Evolutionary conservation across 1,140 invertebrate genomes (phyloP).

Genomic region (Drosophila melanogaster): Release_6_plus_ISO1_MT NT_037436.4:8585501-8586000

Average conservation of each 20-base stretch:
- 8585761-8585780: slow-evolving; percentile 20
- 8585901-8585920: slow-evolving; percentile 38
- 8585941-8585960: background rate
- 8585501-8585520: slow-evolving; percentile 80
- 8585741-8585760: slow-evolving; percentile 48
- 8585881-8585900: slow-evolving; percentile 80
- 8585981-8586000: slow-evolving; percentile 74
- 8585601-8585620: slow-evolving; percentile 44
- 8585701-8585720: slow-evolving; percentile 14
- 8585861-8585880: slow-evolving; percentile 46
- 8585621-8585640: slow-evolving; percentile 58
- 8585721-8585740: slow-evolving; percentile 64
- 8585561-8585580: slow-evolving; percentile 26
- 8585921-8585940: slow-evolving; percentile 4
- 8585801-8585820: slow-evolving; percentile 13
- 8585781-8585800: slow-evolving; percentile 17
- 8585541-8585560: slow-evolving; percentile 38
- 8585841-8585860: slow-evolving; percentile 62
- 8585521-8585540: slow-evolving; percentile 59
- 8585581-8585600: slow-evolving; percentile 48
- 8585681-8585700: slow-evolving; percentile 50
- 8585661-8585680: slow-evolving; percentile 5
- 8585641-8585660: slow-evolving; percentile 38
- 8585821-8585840: slow-evolving; percentile 32
- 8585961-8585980: slow-evolving; percentile 77